These are phyloP conservation scores for Sussaba pulchella DNA, from an alignment of 2,888 invertebrate genomes.

Conservation along the genomic window DNA sequence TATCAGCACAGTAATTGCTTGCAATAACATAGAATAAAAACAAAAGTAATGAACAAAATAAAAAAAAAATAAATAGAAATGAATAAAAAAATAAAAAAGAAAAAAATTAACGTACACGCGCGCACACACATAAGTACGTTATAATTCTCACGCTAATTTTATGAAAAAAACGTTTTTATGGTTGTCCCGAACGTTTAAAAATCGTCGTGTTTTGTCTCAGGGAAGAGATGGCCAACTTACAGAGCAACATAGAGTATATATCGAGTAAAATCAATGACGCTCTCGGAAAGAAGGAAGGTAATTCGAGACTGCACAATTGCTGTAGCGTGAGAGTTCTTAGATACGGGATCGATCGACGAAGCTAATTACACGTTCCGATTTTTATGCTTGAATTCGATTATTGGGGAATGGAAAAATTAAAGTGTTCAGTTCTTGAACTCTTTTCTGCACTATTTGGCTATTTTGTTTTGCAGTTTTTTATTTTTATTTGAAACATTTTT, in stretches of 20 bases:
- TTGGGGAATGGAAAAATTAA: too few species aligned
- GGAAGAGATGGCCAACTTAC: constrained; percentile 92
- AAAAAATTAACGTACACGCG: constrained; percentile 27
- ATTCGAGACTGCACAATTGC: not conserved
- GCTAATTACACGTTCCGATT: too few species aligned
- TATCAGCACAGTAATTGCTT: constrained; percentile 80
- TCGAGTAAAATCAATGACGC: constrained; percentile 83
- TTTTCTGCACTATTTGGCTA: too few species aligned
- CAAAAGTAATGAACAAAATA: constrained; percentile 67
- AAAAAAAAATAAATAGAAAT: constrained; percentile 68
- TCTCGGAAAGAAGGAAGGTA: constrained; percentile 76
- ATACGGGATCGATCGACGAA: too few species aligned
- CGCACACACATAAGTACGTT: constrained; percentile 57
- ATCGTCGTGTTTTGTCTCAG: constrained; percentile 82
- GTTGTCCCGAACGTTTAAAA: not conserved
- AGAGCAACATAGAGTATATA: constrained; percentile 91
- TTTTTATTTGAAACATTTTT: too few species aligned
- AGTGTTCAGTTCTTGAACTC: too few species aligned
- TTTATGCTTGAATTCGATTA: too few species aligned
- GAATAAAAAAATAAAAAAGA: constrained; percentile 4
- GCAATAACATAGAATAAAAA: constrained; percentile 42
- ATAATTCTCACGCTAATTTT: constrained; percentile 30
- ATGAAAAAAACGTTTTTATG: not conserved
- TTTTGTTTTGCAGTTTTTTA: too few species aligned
- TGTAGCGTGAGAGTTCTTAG: not conserved